Percentiles rank a stretch among this genome's conserved stretches.
Evolutionary conservation across 2,888 invertebrate genomes (phyloP).

Genomic region (Onthophagus sagittarius): DNA sequence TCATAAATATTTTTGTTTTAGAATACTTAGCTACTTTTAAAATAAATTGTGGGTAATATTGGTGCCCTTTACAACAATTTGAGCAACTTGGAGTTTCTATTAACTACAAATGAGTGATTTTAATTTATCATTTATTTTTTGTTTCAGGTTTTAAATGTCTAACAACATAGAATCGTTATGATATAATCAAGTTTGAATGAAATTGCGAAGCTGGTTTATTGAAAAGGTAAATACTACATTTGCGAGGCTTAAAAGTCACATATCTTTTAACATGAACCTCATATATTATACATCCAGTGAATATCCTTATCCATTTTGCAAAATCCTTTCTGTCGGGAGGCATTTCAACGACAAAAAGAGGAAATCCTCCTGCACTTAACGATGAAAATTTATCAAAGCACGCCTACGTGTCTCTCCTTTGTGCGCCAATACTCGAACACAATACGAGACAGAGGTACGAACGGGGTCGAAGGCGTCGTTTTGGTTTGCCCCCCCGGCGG

Average conservation of each 20-base stretch:
- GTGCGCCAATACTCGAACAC: slow-evolving; percentile 5
- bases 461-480: slow-evolving; percentile 5
- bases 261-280: background rate
- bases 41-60: too few species aligned
- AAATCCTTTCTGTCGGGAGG: background rate
- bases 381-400: slow-evolving; percentile 5
- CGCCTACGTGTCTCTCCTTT: slow-evolving; percentile 9
- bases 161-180: too few species aligned
- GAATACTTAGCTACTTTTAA: too few species aligned
- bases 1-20: too few species aligned
- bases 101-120: too few species aligned
- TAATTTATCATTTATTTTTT: too few species aligned
- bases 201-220: too few species aligned
- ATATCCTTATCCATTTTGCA: background rate
- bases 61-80: too few species aligned
- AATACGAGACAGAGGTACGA: slow-evolving; percentile 1
- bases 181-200: too few species aligned
- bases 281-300: background rate
- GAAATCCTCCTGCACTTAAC: slow-evolving; percentile 3
- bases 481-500: background rate
- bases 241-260: background rate
- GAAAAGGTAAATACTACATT: too few species aligned
- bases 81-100: too few species aligned
- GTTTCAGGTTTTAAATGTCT: too few species aligned
- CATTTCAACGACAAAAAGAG: background rate